A percentile compares a stretch with the other conserved stretches of the same genome.
These are phyloP conservation scores for Eueides isabella DNA, from an alignment of 1,140 invertebrate species.

Conservation along the genomic window DNA sequence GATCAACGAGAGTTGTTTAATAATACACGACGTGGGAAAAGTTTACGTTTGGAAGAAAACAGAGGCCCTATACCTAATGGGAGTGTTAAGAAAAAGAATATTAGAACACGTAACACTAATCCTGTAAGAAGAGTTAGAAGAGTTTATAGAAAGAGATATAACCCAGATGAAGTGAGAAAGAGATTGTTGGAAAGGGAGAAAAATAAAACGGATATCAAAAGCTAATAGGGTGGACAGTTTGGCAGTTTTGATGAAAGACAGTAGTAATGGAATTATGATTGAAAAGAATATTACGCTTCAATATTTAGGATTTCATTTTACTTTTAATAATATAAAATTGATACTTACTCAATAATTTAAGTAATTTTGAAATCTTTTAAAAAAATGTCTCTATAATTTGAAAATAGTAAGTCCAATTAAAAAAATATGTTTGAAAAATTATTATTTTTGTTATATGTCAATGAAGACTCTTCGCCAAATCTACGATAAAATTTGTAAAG, in stretches of 20 bases:
- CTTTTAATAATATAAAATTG: not conserved
- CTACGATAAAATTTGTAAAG: too few relatives aligned
- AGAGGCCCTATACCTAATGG: constrained; percentile 52
- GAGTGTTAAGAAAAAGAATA: constrained; percentile 64
- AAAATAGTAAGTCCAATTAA: too few relatives aligned
- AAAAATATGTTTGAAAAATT: too few relatives aligned
- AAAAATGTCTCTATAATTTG: too few relatives aligned
- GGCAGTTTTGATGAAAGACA: not conserved
- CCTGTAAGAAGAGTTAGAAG: constrained; percentile 70
- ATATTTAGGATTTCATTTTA: not conserved
- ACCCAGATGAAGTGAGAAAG: constrained; percentile 75
- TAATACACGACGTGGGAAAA: constrained; percentile 60
- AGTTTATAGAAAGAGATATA: constrained; percentile 72
- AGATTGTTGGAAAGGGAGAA: constrained; percentile 72
- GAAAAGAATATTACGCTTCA: not conserved
- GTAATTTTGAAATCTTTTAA: too few relatives aligned
- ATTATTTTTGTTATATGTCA: too few relatives aligned
- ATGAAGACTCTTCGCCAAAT: too few relatives aligned
- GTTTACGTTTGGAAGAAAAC: constrained; percentile 56
- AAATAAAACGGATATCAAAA: constrained; percentile 48
- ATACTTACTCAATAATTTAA: too few relatives aligned
- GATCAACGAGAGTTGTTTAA: constrained; percentile 67
- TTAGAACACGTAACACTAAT: constrained; percentile 67
- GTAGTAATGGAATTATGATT: not conserved
- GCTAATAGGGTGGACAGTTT: constrained; percentile 2